phyloP scores from a whole-genome alignment of 2,888 invertebrate species.

The Ditula angustiorana region DNA sequence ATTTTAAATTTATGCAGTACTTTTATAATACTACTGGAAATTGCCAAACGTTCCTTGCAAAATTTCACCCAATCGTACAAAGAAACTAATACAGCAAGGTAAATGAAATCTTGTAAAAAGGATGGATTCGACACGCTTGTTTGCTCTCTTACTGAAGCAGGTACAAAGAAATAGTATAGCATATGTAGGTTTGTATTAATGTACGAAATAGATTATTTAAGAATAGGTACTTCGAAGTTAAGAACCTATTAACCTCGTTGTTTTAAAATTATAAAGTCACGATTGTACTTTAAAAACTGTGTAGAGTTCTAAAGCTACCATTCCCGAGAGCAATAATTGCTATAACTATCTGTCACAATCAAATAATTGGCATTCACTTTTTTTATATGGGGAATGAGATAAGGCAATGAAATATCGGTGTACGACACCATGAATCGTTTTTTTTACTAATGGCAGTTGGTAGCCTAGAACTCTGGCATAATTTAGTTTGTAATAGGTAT shows the following conservation, averaged over 20 bases:
- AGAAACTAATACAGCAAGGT: too few species aligned
- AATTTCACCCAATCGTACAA: too few species aligned
- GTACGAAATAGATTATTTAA: conserved; percentile 26
- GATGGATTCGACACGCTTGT: too few species aligned
- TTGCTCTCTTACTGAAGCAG: not conserved
- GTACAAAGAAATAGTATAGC: not conserved
- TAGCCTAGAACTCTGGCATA: conserved; percentile 16
- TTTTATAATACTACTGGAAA: too few species aligned
- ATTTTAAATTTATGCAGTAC: too few species aligned
- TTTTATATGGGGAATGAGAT: too few species aligned
- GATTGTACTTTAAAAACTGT: conserved; percentile 23
- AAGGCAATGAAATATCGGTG: too few species aligned
- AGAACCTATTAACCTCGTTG: conserved; percentile 36
- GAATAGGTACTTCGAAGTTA: conserved; percentile 30
- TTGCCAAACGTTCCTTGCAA: too few species aligned
- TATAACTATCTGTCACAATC: too few species aligned
- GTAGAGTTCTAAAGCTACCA: conserved; percentile 8
- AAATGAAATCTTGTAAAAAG: too few species aligned
- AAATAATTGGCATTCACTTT: too few species aligned
- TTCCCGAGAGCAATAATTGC: not conserved
- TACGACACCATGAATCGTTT: too few species aligned
- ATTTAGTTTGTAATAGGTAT: conserved; percentile 26
- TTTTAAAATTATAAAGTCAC: conserved; percentile 37
- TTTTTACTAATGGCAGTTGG: not conserved
- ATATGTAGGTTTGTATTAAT: conserved; percentile 25